phyloP scores from a whole-genome alignment of 2,797 vertebrate genomes.

The Meriones psammophilus region DNA sequence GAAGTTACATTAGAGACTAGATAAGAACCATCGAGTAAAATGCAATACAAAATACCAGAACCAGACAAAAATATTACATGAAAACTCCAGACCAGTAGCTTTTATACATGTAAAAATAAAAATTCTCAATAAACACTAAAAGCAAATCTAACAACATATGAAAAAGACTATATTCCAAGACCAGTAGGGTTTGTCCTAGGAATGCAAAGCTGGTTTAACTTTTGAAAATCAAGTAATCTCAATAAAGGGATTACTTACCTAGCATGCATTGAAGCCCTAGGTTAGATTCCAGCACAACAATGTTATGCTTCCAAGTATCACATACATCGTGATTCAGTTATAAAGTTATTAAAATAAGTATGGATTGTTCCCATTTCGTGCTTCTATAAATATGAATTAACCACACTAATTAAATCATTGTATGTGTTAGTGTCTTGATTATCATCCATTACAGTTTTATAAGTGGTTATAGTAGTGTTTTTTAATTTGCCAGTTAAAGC shows the following conservation, averaged over 20 bases:
- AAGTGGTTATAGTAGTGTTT: not conserved
- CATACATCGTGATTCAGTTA: conserved; percentile 32
- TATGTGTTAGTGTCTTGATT: conserved; percentile 4
- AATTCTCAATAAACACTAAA: conserved; percentile 19
- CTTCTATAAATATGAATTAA: conserved; percentile 31
- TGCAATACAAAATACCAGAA: conserved; percentile 9
- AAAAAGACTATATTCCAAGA: conserved; percentile 1
- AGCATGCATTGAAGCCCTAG: not conserved
- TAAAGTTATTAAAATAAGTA: conserved; percentile 49
- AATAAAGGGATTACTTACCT: not conserved
- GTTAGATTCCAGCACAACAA: not conserved
- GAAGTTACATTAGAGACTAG: not conserved
- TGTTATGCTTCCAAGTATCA: conserved; percentile 6
- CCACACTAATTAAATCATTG: conserved; percentile 32
- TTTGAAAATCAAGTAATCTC: conserved; percentile 27
- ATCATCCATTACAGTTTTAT: conserved; percentile 7
- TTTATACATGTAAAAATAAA: conserved; percentile 15
- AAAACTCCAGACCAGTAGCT: conserved; percentile 10
- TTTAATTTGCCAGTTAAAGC: conserved; percentile 29
- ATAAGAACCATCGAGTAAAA: conserved; percentile 5
- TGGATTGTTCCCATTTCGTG: not conserved
- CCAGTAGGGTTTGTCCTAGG: conserved; percentile 30
- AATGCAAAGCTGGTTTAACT: conserved; percentile 33
- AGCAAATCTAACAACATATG: conserved; percentile 40
- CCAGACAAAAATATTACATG: not conserved